Conservation (phyloP, 2,113 vertebrate genomes). For the Arizona elegans region DNA sequence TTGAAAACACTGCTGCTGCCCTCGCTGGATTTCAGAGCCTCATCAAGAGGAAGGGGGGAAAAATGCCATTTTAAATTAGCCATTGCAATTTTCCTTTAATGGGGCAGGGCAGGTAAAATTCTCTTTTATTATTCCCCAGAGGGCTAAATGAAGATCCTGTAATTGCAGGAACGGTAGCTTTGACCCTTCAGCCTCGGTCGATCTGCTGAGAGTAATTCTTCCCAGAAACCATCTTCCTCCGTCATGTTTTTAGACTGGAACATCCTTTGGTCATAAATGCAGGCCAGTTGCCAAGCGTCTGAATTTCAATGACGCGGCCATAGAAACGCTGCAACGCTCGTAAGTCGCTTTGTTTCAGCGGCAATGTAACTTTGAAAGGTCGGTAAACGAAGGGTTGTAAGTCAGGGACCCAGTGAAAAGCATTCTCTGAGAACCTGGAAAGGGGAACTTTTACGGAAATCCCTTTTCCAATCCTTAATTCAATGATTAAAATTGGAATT, state of each 20-base stretch:
- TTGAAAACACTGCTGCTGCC: not conserved
- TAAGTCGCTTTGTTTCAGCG: no score
- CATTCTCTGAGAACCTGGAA: not conserved
- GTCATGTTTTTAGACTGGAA: constrained; percentile 41
- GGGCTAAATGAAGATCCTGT: constrained; percentile 58
- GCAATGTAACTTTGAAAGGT: no score
- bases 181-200: constrained; percentile 54
- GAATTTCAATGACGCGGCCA: no score
- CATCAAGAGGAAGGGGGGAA: not conserved
- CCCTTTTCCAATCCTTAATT: not conserved
- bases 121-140: constrained; percentile 50
- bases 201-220: constrained; percentile 48
- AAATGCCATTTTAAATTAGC: constrained; percentile 53
- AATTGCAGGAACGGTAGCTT: constrained; percentile 58
- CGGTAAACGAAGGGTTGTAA: no score
- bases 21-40: constrained; percentile 17
- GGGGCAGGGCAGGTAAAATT: constrained; percentile 56
- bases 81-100: constrained; percentile 52
- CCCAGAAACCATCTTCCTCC: constrained; percentile 47
- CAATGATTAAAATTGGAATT: not conserved
- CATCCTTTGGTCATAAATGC: no score
- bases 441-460: not conserved
- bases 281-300: no score
- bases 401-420: no score
- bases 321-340: no score